These are phyloP conservation scores for Meganola albula DNA, from an alignment of 2,888 invertebrate genomes.

Conservation along the genomic window DNA sequence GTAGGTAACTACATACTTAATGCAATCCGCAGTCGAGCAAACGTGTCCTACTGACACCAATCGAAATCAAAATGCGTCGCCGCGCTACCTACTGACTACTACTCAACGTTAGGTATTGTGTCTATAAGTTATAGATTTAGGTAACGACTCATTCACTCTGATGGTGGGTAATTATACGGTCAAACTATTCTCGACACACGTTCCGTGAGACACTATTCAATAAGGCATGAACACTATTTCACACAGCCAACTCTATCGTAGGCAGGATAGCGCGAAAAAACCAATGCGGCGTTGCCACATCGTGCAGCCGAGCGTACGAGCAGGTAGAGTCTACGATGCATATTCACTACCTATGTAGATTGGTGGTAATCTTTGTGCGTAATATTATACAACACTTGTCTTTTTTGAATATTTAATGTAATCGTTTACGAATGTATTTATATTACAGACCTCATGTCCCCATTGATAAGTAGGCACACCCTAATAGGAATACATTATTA, in stretches of 20 bases:
- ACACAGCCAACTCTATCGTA: slow-evolving; percentile 55
- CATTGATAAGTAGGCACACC: slow-evolving; percentile 46
- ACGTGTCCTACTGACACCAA: slow-evolving; percentile 67
- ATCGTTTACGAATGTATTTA: slow-evolving; percentile 30
- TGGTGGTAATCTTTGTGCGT: slow-evolving; percentile 40
- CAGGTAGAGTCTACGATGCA: slow-evolving; percentile 66
- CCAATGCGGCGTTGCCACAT: slow-evolving; percentile 72
- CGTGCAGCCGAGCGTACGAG: slow-evolving; percentile 66
- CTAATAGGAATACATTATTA: slow-evolving; percentile 44
- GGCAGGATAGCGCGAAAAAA: slow-evolving; percentile 67
- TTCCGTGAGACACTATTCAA: slow-evolving; percentile 43
- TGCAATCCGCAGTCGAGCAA: slow-evolving; percentile 43
- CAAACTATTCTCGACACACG: slow-evolving; percentile 48
- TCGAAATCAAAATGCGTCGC: slow-evolving; percentile 55
- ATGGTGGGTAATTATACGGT: slow-evolving; percentile 44
- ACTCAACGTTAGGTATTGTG: slow-evolving; percentile 33
- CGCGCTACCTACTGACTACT: slow-evolving; percentile 43
- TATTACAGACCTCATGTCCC: slow-evolving; percentile 60
- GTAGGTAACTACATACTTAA: too few relatives aligned
- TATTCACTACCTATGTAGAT: slow-evolving; percentile 33
- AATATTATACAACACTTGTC: slow-evolving; percentile 67
- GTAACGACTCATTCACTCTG: slow-evolving; percentile 38
- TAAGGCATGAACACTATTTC: slow-evolving; percentile 49
- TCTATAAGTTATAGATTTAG: too few relatives aligned
- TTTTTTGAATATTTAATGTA: slow-evolving; percentile 48